A percentile compares a stretch with the other conserved stretches of the same genome.
Evolutionary conservation across 37 sponge, comb jelly and placozoan genomes (phyloP).

Genomic region (Spongia lamella): DNA sequence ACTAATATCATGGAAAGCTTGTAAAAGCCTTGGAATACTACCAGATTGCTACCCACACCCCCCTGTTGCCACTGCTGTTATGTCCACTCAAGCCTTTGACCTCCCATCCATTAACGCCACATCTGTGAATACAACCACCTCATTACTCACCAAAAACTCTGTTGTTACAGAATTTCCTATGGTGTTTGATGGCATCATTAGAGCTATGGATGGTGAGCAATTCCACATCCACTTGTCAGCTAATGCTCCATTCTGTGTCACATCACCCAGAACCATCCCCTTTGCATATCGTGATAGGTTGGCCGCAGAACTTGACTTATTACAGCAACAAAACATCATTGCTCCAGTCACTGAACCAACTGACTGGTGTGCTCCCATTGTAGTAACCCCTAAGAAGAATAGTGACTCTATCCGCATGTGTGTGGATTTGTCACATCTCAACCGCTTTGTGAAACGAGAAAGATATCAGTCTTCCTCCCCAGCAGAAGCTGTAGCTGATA

Average conservation of each 20-base stretch:
- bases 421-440: constrained; percentile 18
- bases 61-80: no score
- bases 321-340: constrained; percentile 3
- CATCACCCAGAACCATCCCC: no score
- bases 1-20: constrained; percentile 2
- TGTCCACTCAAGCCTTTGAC: no score
- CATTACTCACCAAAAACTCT: background rate
- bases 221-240: background rate
- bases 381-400: constrained; percentile 14
- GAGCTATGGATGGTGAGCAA: constrained; percentile 3
- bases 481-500: constrained; percentile 13
- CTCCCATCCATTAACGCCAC: no score
- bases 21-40: constrained; percentile 3
- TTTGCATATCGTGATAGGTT: constrained; percentile 13
- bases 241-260: no score
- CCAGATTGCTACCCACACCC: constrained; percentile 18
- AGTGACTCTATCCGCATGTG: constrained; percentile 5
- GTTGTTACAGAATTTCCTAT: background rate
- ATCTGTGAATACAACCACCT: no score
- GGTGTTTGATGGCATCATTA: constrained; percentile 1
- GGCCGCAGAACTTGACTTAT: constrained; percentile 5
- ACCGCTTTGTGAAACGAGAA: constrained; percentile 8
- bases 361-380: constrained; percentile 20
- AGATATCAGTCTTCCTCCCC: constrained; percentile 12
- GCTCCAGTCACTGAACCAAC: constrained; percentile 8